Evolutionary conservation across 2,888 invertebrate species (phyloP), one percentile per base, ranked within the genome.

Genomic region (Caradrina kadenii): DNA sequence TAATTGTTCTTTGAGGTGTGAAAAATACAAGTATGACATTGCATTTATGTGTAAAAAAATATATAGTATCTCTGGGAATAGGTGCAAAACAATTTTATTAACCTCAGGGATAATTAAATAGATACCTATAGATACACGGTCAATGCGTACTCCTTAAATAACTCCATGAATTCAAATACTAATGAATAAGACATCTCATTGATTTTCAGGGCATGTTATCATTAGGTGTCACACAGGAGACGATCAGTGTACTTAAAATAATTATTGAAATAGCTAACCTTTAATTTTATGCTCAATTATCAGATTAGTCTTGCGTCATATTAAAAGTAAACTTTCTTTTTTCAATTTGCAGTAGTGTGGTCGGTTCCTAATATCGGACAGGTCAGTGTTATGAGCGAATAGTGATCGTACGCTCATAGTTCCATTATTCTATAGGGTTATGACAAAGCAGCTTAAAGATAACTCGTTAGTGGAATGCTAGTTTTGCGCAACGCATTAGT

Each of bases 401-500:
- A 79, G 83, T 85, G 85, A 84, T 88, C 86, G 87, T 86, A 86
- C 87, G 86, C 86, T 86, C 48, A 69, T 73, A 84, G 85, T 80
- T 77, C 90, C 89, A 92, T 91, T 90, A 91, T 90, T 87, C 82
- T 86, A 84, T 86, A 83, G 76, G 86, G 79, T 85, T 90, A 89
- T 88, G 82, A 91, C 92, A 93, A 94, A 94, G 93, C 93, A 90
- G 94, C 93, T 94, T 94, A 94, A 91, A 91, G 93, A 91, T 92
- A 91, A 90, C 90, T 89, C 90, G 88, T 84, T 88, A 85, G 84
- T 85, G 88, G 86, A 93, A 91, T 90, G 87, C 86, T 87, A 83
- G 84, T 87, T 86, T 86, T 80, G 84, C 76, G 81, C 73, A 70
- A 59, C 73, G 77, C 70, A 81, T 84, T 80, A 86, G 76, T 59